Evolutionary conservation across 2,113 vertebrate genomes (phyloP), one percentile per base, ranked within the genome.

Genomic region (Cyanoderma ruficeps): DNA sequence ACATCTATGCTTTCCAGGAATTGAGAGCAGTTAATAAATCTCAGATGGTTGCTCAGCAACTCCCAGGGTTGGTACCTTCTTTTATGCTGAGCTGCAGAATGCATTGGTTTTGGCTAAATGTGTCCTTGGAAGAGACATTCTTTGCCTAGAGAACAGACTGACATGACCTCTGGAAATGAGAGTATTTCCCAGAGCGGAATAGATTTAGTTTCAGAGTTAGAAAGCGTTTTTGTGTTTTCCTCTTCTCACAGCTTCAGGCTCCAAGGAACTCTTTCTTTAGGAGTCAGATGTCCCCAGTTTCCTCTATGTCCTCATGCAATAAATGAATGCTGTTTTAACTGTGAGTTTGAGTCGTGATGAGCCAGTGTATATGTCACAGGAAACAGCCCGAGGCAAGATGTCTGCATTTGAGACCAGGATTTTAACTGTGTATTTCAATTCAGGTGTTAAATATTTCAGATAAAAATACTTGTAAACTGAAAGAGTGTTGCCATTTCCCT

Each of bases 1-100:
- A 21, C 14, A 33, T 81, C 37, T 93, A 21, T 78, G 39, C 53
- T 91, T 97, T 87, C 65, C 63, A 68, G 92, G 82, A 84, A 78
- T 2, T n/a, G 60, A 64, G 25, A 12, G 37, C 80, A 91, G 44
- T 91, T 77, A 89, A 69, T 89, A 77, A 83, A 92, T 56, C 61
- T 86, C 59, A 42, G 68, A 42, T 79, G 44, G 76, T 71, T 87
- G 89, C 94, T 83, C 86, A 94, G 91, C 85, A 93, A 25, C 93
- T 88, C 55, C 44, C 55, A 63, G 50, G 21, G 47, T 63, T 33
- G 52, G 87, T 91, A 39, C 61, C 24, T 39, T 70, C 49, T 83
- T 92, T 88, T 80, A 30, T 55, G 61, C 15, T 22, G 63, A 92
- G 68, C 68, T 77, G 59, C 25, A 14, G 50, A 94, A 88, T 49